Evolutionary conservation across 2,888 invertebrate species (phyloP).

Genomic region (Crossocerus cetratus): DNA sequence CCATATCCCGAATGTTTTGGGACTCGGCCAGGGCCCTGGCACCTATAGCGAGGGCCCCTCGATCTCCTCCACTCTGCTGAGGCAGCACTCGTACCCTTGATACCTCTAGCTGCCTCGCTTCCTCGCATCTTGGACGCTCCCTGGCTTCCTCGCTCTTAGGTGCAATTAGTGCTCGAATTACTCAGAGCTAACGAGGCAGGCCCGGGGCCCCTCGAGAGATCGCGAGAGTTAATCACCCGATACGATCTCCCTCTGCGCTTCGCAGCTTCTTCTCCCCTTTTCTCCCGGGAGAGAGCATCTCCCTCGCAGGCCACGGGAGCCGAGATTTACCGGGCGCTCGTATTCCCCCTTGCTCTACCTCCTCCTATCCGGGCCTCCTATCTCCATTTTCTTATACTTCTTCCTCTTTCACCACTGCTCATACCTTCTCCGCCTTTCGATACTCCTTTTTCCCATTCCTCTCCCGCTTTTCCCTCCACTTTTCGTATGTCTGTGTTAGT

Average conservation of each 20-base stretch:
- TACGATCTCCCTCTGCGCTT: constrained; percentile 66
- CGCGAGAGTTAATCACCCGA: constrained; percentile 73
- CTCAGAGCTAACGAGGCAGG: constrained; percentile 73
- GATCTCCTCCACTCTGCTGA: constrained; percentile 7
- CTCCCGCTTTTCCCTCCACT: constrained; percentile 14
- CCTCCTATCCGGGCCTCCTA: constrained; percentile 18
- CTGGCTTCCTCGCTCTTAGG: constrained; percentile 62
- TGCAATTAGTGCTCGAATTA: constrained; percentile 76
- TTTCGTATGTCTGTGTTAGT: background rate
- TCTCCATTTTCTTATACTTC: background rate
- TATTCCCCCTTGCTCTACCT: constrained; percentile 42
- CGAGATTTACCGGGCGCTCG: constrained; percentile 55
- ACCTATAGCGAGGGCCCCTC: constrained; percentile 41
- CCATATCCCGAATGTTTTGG: constrained; percentile 55
- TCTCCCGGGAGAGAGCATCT: constrained; percentile 8
- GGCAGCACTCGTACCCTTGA: background rate
- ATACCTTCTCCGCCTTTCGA: background rate
- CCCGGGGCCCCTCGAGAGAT: constrained; percentile 59
- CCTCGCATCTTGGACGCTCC: constrained; percentile 37
- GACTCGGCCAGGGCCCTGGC: constrained; percentile 50
- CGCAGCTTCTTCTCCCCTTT: constrained; percentile 32
- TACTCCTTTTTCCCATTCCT: constrained; percentile 13
- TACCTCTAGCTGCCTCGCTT: constrained; percentile 9
- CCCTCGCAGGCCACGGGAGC: constrained; percentile 44
- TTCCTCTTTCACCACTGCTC: constrained; percentile 14